Conservation (phyloP, 2,113 vertebrate species). For the Dromiciops gliroides region DNA sequence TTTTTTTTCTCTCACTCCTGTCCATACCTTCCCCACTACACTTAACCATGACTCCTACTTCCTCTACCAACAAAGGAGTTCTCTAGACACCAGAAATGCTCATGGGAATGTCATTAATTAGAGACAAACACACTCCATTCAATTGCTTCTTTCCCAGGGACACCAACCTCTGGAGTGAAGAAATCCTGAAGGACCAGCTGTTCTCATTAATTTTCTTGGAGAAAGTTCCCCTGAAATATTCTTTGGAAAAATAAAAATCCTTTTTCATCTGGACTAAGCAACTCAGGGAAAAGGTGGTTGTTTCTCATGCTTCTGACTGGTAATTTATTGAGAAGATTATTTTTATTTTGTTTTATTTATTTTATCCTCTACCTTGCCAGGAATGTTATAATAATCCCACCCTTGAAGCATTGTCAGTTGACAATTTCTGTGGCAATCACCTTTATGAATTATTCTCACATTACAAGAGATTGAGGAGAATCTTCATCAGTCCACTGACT, state of each 20-base stretch:
- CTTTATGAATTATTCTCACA: not conserved
- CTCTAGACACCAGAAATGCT: not conserved
- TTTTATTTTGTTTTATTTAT: not conserved
- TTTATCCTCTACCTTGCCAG: not conserved
- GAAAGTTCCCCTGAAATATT: not conserved
- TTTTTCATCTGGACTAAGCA: not conserved
- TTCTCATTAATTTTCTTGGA: constrained; percentile 7
- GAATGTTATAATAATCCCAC: not conserved
- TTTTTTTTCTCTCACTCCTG: not conserved
- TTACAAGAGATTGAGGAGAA: not conserved
- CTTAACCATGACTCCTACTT: not conserved
- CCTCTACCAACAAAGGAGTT: not conserved
- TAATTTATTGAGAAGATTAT: not conserved
- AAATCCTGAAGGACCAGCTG: not conserved
- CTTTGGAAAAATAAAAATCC: not conserved
- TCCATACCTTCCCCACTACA: not conserved
- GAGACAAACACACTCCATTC: not conserved
- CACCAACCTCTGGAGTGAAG: not conserved
- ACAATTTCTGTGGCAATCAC: not conserved
- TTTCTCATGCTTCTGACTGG: not conserved
- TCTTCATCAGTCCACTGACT: not conserved
- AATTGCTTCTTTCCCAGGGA: not conserved
- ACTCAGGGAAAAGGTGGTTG: not conserved
- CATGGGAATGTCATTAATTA: not conserved
- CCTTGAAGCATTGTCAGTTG: no score